Evolutionary conservation across 2,113 vertebrate genomes (phyloP), one percentile per base, ranked within the genome.

Genomic region (Arizona elegans): DNA sequence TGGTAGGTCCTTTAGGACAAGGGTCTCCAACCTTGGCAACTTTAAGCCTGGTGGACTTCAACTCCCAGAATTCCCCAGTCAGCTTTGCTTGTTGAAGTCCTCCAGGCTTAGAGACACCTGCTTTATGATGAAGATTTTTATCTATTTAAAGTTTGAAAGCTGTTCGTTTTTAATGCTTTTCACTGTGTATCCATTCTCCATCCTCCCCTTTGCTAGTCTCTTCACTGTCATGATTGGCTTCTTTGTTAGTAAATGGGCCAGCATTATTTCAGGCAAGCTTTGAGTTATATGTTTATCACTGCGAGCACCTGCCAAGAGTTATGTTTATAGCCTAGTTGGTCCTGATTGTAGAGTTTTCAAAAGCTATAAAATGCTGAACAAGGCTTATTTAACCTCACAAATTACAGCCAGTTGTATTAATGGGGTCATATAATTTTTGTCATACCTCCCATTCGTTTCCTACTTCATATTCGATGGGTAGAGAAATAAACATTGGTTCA

Each of bases 251-350:
- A 97, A 96, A 96, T 93, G 94, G 94, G 94, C 96, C 96, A 95
- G 95, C 94, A 96, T 96, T 96, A 94, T 95, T 96, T 92, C 94
- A 95, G 93, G 94, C 93, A 93, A 91, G 65, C 92, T 94, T 93
- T 96, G 96, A 97, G 94, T 97, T 97, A 96, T 96, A 95, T 93
- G 95, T 94, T 96, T 96, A 97, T 95, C 94, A 94, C 96, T 93
- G 91, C 52, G 89, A 91, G 11, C 91, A 94, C 92, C 95, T 95
- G 96, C 95, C 95, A 96, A 95, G 95, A 96, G 90, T 93, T 88
- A 95, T 95, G 94, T 96, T 96, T 96, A 96, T 96, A 88, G 94
- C 92, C 85, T 95, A 95, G 91, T 95, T 95, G 96, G 94, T 95
- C 96, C 95, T 95, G 96, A 97, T 96, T 96, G 96, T 94, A 93